A percentile compares a stretch with the other conserved stretches of the same genome.
These are phyloP conservation scores for Pseudomyrmex gracilis DNA, from an alignment of 1,140 invertebrate genomes.

Conservation along the genomic window DNA sequence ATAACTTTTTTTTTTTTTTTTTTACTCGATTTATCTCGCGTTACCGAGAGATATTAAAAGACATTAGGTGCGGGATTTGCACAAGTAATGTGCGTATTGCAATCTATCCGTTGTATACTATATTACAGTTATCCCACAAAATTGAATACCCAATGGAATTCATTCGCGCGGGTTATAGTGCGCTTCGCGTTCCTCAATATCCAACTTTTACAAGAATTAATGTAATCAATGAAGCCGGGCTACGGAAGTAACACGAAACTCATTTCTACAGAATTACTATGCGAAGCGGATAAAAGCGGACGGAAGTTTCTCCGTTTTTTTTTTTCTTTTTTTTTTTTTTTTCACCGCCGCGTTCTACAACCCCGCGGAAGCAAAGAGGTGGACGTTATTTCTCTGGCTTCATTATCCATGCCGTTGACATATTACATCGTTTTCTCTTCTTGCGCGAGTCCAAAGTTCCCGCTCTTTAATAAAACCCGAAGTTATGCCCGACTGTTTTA, in stretches of 20 bases:
- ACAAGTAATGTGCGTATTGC: slow-evolving; percentile 7
- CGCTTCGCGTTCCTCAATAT: slow-evolving; percentile 45
- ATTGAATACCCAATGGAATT: slow-evolving; percentile 38
- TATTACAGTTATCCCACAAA: slow-evolving; percentile 45
- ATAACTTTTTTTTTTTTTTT: background rate
- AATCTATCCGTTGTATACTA: slow-evolving; percentile 16
- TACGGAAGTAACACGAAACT: slow-evolving; percentile 55
- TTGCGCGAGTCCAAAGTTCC: slow-evolving; percentile 50
- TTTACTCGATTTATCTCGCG: background rate
- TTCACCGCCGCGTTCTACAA: slow-evolving; percentile 16
- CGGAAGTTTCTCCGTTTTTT: slow-evolving; percentile 47
- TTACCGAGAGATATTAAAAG: background rate
- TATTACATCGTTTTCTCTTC: slow-evolving; percentile 61
- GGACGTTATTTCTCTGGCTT: slow-evolving; percentile 57
- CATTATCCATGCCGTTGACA: slow-evolving; percentile 62
- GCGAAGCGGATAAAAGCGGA: slow-evolving; percentile 56
- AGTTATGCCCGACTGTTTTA: slow-evolving; percentile 47
- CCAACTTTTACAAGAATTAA: slow-evolving; percentile 55
- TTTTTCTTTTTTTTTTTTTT: background rate
- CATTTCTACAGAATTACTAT: slow-evolving; percentile 55
- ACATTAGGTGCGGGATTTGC: slow-evolving; percentile 20
- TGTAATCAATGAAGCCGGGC: slow-evolving; percentile 51
- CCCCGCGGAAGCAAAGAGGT: slow-evolving; percentile 26
- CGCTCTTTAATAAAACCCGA: slow-evolving; percentile 59
- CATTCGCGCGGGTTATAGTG: slow-evolving; percentile 20